These are phyloP conservation scores for Drosophila dives DNA, from an alignment of 2,888 invertebrate species.

Conservation along the genomic window DNA sequence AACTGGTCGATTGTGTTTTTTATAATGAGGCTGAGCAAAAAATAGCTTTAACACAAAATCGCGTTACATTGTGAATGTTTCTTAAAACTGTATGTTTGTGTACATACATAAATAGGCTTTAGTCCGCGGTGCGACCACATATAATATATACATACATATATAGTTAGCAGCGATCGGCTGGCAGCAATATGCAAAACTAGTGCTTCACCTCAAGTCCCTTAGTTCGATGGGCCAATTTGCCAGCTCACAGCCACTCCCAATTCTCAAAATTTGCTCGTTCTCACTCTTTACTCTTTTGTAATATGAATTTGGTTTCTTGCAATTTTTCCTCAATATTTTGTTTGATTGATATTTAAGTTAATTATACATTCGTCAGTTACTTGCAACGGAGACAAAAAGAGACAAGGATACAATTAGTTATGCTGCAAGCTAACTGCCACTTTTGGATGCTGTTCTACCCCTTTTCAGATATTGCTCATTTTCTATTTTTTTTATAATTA, in stretches of 20 bases:
- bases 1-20: constrained; percentile 31
- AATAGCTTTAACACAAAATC: constrained; percentile 7
- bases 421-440: constrained; percentile 16
- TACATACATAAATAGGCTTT: constrained; percentile 10
- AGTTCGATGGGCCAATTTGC: constrained; percentile 17
- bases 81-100: neutral
- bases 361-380: constrained; percentile 28
- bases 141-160: constrained; percentile 1
- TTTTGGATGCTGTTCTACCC: constrained; percentile 10
- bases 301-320: constrained; percentile 45
- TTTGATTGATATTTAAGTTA: constrained; percentile 30
- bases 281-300: constrained; percentile 55
- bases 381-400: constrained; percentile 12
- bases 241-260: constrained; percentile 31
- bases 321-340: constrained; percentile 37
- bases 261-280: constrained; percentile 60
- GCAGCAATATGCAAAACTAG: constrained; percentile 31
- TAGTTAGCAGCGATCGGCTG: constrained; percentile 31
- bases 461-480: constrained; percentile 19
- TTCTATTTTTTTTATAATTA: constrained; percentile 1
- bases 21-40: constrained; percentile 5
- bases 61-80: constrained; percentile 35
- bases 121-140: constrained; percentile 10
- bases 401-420: constrained; percentile 7
- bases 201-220: constrained; percentile 36